Conservation (phyloP, 1,140 invertebrate species). For the Diprion similis region DNA sequence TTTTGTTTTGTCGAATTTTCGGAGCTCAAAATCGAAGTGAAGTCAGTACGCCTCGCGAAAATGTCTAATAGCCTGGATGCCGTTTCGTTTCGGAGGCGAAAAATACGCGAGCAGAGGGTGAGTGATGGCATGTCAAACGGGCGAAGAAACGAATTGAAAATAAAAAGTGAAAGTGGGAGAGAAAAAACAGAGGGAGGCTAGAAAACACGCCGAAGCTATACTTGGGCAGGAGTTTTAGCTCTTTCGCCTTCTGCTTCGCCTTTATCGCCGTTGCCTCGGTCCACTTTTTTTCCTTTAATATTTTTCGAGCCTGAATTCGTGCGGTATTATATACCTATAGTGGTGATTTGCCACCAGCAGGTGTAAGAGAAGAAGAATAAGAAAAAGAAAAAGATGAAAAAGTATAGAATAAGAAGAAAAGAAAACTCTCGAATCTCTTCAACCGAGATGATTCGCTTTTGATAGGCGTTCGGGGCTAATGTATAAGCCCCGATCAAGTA, state of each 20-base stretch:
- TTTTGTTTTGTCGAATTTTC: too few species aligned
- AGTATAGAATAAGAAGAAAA: too few species aligned
- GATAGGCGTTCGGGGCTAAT: not conserved
- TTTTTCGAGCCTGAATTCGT: not conserved
- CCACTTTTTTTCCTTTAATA: not conserved
- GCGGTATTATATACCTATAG: not conserved
- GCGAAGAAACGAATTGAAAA: constrained; percentile 2
- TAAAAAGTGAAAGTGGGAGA: not conserved
- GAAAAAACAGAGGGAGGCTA: not conserved
- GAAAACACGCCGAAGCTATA: not conserved
- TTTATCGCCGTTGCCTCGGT: not conserved
- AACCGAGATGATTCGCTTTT: not conserved
- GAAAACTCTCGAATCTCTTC: not conserved
- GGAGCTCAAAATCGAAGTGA: too few species aligned
- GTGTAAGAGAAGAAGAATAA: not conserved
- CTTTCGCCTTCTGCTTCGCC: not conserved
- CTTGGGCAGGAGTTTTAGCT: not conserved
- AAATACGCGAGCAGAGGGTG: not conserved
- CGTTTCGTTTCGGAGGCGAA: too few species aligned
- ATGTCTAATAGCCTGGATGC: too few species aligned
- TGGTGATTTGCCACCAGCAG: not conserved
- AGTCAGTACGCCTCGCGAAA: too few species aligned
- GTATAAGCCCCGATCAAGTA: too few species aligned
- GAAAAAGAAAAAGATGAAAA: not conserved
- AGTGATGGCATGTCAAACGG: not conserved